A percentile compares a stretch with the other conserved stretches of the same genome.
phyloP scores from a whole-genome alignment of 1,140 invertebrate genomes.

The Condylostylus longicornis region DNA sequence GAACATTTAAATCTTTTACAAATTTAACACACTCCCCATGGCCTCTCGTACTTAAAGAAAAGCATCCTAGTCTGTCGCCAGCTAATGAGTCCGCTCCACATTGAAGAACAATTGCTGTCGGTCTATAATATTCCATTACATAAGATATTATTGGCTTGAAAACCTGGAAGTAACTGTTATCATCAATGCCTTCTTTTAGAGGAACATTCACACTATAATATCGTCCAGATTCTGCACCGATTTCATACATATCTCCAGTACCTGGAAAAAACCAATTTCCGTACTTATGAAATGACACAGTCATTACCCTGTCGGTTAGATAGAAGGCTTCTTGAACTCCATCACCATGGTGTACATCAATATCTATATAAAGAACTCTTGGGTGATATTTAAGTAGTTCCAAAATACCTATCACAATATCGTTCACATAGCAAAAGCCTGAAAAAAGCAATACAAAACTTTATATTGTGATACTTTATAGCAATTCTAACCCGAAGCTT shows the following conservation, averaged over 20 bases:
- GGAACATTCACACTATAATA: slow-evolving; percentile 97
- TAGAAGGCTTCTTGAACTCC: slow-evolving; percentile 99
- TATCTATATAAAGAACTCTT: slow-evolving; percentile 95
- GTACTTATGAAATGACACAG: slow-evolving; percentile 98
- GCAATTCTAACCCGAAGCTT: slow-evolving; percentile 77
- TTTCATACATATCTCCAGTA: slow-evolving; percentile 97
- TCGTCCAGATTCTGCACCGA: slow-evolving; percentile 79
- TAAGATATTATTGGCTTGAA: slow-evolving; percentile 88
- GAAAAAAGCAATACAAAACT: neutral
- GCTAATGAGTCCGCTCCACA: slow-evolving; percentile 97
- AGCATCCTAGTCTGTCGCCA: slow-evolving; percentile 66
- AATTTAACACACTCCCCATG: slow-evolving; percentile 95
- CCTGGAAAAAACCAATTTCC: slow-evolving; percentile 98
- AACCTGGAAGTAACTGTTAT: slow-evolving; percentile 79
- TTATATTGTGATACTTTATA: no score
- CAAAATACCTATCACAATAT: slow-evolving; percentile 95
- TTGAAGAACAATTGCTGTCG: slow-evolving; percentile 92
- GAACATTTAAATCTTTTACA: slow-evolving; percentile 86
- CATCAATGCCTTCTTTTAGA: slow-evolving; percentile 91
- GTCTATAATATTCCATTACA: slow-evolving; percentile 94
- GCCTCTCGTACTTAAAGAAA: slow-evolving; percentile 44
- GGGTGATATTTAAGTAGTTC: slow-evolving; percentile 92
- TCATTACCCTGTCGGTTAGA: slow-evolving; percentile 96
- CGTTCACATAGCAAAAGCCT: slow-evolving; percentile 48
- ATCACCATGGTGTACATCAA: slow-evolving; percentile 99